phyloP scores from a whole-genome alignment of 2,797 vertebrate genomes.

The Glyptemys insculpta region DNA sequence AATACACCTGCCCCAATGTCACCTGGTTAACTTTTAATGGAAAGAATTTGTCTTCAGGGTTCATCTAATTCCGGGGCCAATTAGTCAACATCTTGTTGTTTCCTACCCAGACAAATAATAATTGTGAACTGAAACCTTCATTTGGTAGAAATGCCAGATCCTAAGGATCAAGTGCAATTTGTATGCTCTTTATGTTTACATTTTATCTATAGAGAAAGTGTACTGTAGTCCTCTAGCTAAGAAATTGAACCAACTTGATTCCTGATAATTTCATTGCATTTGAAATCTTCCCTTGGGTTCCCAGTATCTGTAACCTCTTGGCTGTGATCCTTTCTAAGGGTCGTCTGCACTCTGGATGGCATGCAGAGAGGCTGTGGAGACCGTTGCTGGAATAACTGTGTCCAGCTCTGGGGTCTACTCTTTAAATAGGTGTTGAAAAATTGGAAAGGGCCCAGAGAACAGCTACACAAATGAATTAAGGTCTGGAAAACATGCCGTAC shows the following conservation, averaged over 20 bases:
- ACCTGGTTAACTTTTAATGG: neutral
- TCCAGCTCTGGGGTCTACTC: neutral
- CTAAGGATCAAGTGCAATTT: slow-evolving; percentile 63
- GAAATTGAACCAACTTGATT: slow-evolving; percentile 39
- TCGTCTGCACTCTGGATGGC: accelerated
- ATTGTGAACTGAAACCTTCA: neutral
- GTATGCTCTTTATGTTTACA: slow-evolving; percentile 61
- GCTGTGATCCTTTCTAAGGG: accelerated
- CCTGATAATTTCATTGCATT: neutral
- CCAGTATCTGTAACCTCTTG: accelerated
- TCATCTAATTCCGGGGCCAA: neutral
- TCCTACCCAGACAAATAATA: neutral
- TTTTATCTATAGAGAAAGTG: slow-evolving; percentile 24
- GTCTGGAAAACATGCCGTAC: neutral
- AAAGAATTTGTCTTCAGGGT: neutral
- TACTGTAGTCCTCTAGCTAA: neutral
- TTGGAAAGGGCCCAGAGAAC: neutral
- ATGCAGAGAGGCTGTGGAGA: accelerated
- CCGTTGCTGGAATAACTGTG: neutral
- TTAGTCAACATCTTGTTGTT: neutral
- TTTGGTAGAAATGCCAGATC: slow-evolving; percentile 21
- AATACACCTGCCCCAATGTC: accelerated
- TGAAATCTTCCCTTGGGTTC: neutral
- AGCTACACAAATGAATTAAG: accelerated
- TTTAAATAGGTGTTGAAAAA: neutral